phyloP scores from a whole-genome alignment of 1,140 invertebrate genomes.

The Dryas iulia region DNA sequence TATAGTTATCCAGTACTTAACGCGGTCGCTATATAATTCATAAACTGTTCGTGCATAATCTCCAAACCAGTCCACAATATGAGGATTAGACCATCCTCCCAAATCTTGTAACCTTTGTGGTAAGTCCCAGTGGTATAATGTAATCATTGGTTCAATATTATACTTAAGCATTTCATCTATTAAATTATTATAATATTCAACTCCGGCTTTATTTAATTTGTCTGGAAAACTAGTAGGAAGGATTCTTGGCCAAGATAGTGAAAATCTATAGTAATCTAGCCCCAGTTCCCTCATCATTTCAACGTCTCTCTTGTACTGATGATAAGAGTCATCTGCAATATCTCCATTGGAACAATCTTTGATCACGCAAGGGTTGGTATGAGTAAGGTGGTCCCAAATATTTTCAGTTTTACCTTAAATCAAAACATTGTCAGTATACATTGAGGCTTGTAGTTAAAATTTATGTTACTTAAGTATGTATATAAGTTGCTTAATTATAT shows the following conservation, averaged over 20 bases:
- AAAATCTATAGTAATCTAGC: constrained; percentile 83
- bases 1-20: constrained; percentile 85
- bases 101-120: constrained; percentile 82
- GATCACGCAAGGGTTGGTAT: constrained; percentile 71
- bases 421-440: neutral
- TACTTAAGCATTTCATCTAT: constrained; percentile 81
- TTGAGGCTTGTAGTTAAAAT: neutral
- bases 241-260: constrained; percentile 83
- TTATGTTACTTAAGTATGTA: no score
- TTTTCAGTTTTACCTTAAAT: constrained; percentile 77
- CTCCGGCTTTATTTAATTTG: constrained; percentile 80
- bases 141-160: constrained; percentile 81
- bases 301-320: constrained; percentile 73
- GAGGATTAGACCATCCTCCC: constrained; percentile 84
- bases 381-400: constrained; percentile 81
- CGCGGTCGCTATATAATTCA: constrained; percentile 82
- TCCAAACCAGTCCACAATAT: constrained; percentile 82
- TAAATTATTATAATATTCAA: constrained; percentile 83
- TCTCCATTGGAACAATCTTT: constrained; percentile 78
- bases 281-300: constrained; percentile 78
- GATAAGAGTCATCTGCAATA: constrained; percentile 59
- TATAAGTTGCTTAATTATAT: no score
- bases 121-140: constrained; percentile 85
- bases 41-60: constrained; percentile 83
- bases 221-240: constrained; percentile 82